phyloP scores from a whole-genome alignment of 2,888 invertebrate genomes.

The Meteorus colon region DNA sequence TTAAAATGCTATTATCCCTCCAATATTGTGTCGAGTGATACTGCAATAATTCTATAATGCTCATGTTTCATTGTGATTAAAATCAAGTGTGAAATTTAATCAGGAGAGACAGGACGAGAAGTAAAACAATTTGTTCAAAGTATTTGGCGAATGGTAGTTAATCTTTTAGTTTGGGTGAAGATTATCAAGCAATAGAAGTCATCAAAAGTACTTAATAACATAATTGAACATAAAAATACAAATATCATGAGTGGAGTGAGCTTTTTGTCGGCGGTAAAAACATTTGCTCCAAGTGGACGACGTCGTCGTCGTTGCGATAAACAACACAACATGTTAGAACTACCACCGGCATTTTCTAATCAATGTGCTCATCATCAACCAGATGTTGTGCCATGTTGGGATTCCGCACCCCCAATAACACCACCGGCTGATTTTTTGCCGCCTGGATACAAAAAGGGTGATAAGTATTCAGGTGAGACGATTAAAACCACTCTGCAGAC shows the following conservation, averaged over 20 bases:
- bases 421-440: constrained; percentile 81
- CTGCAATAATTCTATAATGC: too few species aligned
- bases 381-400: constrained; percentile 77
- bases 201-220: not conserved
- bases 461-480: constrained; percentile 66
- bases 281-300: constrained; percentile 78
- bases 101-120: too few species aligned
- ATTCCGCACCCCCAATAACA: constrained; percentile 79
- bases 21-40: too few species aligned
- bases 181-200: not conserved
- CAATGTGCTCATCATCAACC: constrained; percentile 70
- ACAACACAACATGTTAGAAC: constrained; percentile 75
- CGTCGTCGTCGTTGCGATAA: constrained; percentile 79
- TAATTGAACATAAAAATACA: not conserved
- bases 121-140: not conserved
- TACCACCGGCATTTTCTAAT: constrained; percentile 60
- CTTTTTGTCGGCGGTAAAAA: constrained; percentile 78
- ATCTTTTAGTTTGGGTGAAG: not conserved
- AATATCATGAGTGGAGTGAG: constrained; percentile 77
- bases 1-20: too few species aligned
- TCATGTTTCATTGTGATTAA: not conserved
- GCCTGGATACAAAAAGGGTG: constrained; percentile 76
- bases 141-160: constrained; percentile 19
- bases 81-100: not conserved
- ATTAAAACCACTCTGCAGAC: not conserved